These are phyloP conservation scores for Paguma larvata DNA, from an alignment of 2,797 vertebrate genomes.

Conservation along the genomic window DNA sequence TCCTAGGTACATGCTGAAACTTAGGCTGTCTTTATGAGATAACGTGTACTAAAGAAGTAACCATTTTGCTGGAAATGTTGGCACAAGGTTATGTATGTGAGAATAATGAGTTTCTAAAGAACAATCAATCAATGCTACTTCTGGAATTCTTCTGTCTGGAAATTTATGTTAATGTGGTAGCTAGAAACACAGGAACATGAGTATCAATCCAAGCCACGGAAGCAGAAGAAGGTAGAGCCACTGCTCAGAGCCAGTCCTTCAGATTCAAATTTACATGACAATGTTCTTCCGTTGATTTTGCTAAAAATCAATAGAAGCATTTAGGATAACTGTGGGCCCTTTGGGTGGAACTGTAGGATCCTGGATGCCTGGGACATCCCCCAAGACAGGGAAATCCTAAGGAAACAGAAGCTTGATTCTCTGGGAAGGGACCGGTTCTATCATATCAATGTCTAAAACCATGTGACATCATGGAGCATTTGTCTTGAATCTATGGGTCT, in stretches of 20 bases:
- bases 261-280: neutral
- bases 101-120: neutral
- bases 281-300: neutral
- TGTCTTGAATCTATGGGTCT: neutral
- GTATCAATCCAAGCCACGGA: neutral
- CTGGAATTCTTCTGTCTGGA: neutral
- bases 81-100: neutral
- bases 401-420: neutral
- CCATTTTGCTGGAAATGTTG: neutral
- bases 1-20: neutral
- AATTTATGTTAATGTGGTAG: neutral
- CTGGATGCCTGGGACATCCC: too few relatives aligned
- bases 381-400: neutral
- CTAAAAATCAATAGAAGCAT: neutral
- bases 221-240: neutral
- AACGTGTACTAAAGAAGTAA: neutral
- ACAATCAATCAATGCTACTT: neutral
- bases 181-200: neutral
- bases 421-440: neutral
- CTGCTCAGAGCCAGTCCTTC: neutral
- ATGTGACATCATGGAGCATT: neutral
- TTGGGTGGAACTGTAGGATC: neutral
- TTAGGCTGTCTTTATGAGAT: neutral
- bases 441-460: neutral
- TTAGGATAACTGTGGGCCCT: neutral